Evolutionary conservation across 1,140 invertebrate genomes (phyloP), one percentile per base, ranked within the genome.

Genomic region (Temnothorax curvispinosus): DNA sequence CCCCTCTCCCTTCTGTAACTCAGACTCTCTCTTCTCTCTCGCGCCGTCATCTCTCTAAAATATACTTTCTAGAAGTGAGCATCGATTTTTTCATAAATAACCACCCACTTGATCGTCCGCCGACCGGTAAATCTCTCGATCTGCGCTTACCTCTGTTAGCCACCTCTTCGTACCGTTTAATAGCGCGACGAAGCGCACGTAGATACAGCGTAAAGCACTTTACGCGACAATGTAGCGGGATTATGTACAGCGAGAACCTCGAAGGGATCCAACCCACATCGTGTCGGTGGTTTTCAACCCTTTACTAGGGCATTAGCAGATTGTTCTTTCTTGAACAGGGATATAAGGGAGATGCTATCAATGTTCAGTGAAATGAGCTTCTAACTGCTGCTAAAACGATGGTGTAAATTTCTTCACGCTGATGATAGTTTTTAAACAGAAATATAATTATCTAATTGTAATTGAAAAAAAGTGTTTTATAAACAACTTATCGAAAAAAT

Each of bases 61-160:
- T 91, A 92, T 91, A 87, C 85, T 87, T 91, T 87, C 81, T 86
- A 87, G 81, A 78, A 69, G 44, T 58, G 67, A 65, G n/a, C 81
- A 91, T 92, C 91, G 91, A 92, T 92, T 92, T 91, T 92, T 92
- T 92, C 88, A 92, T 92, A 92, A 92, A 91, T 91, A 92, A 92
- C 90, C 60, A 54, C 76, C 87, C 88, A 88, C 90, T 85, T 86
- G 87, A 58, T 75, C 64, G 58, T 72, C 58, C 74, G 62, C 18
- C 38, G 38, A 44, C 67, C 85, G 78, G 86, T 91, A 91, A 89
- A 91, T 91, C 90, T 91, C 75, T 87, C 91, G 85, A 89, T 89
- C 86, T 65, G 76, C 75, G 52, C 58, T 18, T 58, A n/a, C 74
- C 56, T 18, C 21, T 9, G 18, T n/a, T 32, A 47, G 9, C 41